phyloP scores from a whole-genome alignment of 2,113 vertebrate species.

The Carassius gibelio region DNA sequence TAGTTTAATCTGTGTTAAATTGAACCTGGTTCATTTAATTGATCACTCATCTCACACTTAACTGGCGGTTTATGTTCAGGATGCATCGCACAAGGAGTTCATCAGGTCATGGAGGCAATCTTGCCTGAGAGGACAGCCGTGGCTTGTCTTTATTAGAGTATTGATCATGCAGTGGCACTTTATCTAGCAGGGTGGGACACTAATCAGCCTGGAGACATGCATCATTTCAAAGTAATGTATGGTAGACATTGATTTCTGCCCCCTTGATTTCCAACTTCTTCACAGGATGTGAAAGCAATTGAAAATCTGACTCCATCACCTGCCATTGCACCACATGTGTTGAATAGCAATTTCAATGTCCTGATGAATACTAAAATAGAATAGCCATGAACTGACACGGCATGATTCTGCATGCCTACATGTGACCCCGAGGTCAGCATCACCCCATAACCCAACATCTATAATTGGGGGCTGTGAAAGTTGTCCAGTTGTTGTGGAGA shows the following conservation, averaged over 20 bases:
- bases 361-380: not conserved
- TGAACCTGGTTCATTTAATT: not conserved
- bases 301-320: conserved; percentile 17
- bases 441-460: not conserved
- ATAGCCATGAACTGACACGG: not conserved
- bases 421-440: not conserved
- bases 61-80: not conserved
- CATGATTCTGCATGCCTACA: not conserved
- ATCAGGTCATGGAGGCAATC: not conserved
- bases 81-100: not conserved
- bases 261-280: conserved; percentile 17
- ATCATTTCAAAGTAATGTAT: conserved; percentile 45
- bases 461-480: not conserved
- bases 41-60: not conserved
- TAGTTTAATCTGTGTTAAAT: not conserved
- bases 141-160: conserved; percentile 41
- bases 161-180: conserved; percentile 18
- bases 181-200: conserved; percentile 6
- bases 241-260: conserved; percentile 43
- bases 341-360: conserved; percentile 8
- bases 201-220: conserved; percentile 26
- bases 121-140: not conserved
- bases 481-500: conserved; percentile 30
- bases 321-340: not conserved
- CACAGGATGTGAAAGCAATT: conserved; percentile 45